A percentile compares a stretch with the other conserved stretches of the same genome.
Conservation (phyloP, 1,140 invertebrate species). For the Mesaphorura yosii region DNA sequence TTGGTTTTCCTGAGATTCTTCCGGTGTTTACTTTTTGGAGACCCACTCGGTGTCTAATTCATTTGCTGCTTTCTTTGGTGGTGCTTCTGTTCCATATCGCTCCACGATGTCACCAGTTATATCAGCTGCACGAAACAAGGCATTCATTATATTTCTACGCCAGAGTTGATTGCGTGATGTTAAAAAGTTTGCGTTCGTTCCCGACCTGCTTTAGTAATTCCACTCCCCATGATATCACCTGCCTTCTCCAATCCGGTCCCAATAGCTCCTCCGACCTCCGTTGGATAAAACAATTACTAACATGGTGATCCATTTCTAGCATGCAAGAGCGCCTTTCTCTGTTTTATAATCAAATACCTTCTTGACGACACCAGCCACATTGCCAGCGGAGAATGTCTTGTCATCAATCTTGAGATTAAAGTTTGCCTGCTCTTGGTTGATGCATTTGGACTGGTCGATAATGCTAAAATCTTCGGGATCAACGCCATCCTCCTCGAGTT, state of each 20-base stretch:
- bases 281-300: constrained; percentile 2
- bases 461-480: constrained; percentile 62
- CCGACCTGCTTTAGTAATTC: constrained; percentile 27
- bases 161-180: too few relatives aligned
- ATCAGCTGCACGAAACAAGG: too few relatives aligned
- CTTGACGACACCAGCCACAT: constrained; percentile 52
- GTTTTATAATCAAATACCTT: constrained; percentile 38
- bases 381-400: constrained; percentile 58
- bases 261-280: constrained; percentile 25
- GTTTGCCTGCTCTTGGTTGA: constrained; percentile 42
- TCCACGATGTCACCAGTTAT: constrained; percentile 21
- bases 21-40: too few relatives aligned
- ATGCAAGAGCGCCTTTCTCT: neutral
- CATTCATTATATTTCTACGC: too few relatives aligned
- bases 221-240: constrained; percentile 24
- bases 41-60: too few relatives aligned
- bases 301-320: too few relatives aligned
- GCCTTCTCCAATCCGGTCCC: constrained; percentile 26
- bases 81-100: too few relatives aligned
- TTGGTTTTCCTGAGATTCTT: too few relatives aligned
- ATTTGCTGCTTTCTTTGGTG: too few relatives aligned
- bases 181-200: too few relatives aligned
- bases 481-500: constrained; percentile 48
- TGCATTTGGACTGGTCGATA: constrained; percentile 56
- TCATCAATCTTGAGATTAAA: constrained; percentile 60